phyloP scores from a whole-genome alignment of 2,888 invertebrate genomes.

The Xylota sylvarum region DNA sequence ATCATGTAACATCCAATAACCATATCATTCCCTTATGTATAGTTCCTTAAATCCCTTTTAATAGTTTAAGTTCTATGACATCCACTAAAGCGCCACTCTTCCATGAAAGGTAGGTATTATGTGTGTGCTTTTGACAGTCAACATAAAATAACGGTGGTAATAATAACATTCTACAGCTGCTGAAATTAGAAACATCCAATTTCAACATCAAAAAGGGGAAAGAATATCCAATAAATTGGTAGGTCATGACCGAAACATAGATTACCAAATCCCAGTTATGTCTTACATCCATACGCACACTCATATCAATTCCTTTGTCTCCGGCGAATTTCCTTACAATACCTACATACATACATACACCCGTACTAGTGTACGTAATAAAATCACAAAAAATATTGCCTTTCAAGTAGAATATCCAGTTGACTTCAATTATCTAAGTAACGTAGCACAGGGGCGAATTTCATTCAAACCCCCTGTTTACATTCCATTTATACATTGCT shows the following conservation, averaged over 20 bases:
- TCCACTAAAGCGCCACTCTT: too few species aligned
- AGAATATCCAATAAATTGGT: slow-evolving; percentile 66
- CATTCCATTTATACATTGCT: slow-evolving; percentile 74
- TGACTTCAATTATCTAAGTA: slow-evolving; percentile 76
- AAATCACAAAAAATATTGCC: slow-evolving; percentile 63
- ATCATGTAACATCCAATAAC: too few species aligned
- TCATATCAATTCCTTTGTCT: slow-evolving; percentile 52
- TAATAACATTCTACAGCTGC: slow-evolving; percentile 65
- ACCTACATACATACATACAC: too few species aligned
- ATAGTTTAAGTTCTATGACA: too few species aligned
- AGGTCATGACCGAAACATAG: slow-evolving; percentile 70
- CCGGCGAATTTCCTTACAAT: slow-evolving; percentile 55
- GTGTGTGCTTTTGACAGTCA: slow-evolving; percentile 4
- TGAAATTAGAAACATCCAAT: slow-evolving; percentile 66
- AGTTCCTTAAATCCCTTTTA: too few species aligned
- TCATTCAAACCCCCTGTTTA: slow-evolving; percentile 72
- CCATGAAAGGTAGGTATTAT: background rate
- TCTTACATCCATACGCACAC: slow-evolving; percentile 24
- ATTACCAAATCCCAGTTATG: slow-evolving; percentile 63
- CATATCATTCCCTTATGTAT: too few species aligned
- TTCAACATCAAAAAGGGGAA: slow-evolving; percentile 36
- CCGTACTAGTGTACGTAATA: slow-evolving; percentile 48
- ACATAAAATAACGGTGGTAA: slow-evolving; percentile 19
- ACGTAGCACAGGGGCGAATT: slow-evolving; percentile 55
- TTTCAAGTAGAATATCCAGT: slow-evolving; percentile 67